Conservation (phyloP, 2,888 invertebrate species). For the Leptopilina syphax region DNA sequence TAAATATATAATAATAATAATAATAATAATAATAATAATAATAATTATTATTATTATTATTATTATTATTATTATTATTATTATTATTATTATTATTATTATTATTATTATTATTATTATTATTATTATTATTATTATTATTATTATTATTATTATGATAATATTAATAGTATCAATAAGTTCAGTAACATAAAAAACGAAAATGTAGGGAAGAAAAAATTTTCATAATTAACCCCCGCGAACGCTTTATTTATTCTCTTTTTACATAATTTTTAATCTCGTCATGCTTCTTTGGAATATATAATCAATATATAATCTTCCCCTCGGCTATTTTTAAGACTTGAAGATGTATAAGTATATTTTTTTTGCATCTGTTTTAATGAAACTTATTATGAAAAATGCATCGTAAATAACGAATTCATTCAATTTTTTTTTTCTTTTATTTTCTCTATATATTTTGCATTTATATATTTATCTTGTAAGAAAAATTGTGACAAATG, state of each 20-base stretch:
- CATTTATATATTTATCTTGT: not conserved
- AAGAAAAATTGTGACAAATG: not conserved
- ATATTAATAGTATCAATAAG: too few relatives aligned
- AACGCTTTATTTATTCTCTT: not conserved
- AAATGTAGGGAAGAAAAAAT: not conserved
- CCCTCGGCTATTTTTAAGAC: conserved; percentile 2
- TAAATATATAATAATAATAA: too few relatives aligned
- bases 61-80: too few relatives aligned
- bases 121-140: too few relatives aligned
- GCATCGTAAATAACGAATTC: not conserved
- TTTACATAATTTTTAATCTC: not conserved
- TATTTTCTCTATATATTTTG: too few relatives aligned
- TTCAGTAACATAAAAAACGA: not conserved
- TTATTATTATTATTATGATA: too few relatives aligned
- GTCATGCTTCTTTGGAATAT: conserved; percentile 3
- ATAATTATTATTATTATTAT: too few relatives aligned
- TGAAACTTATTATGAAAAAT: conserved; percentile 14
- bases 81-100: too few relatives aligned
- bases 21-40: too few relatives aligned
- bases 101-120: too few relatives aligned
- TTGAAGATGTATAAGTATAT: not conserved
- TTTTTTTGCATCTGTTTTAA: not conserved
- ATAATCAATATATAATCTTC: conserved; percentile 28
- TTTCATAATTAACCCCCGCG: not conserved
- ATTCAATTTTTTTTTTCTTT: too few relatives aligned